Percentiles rank a stretch among this genome's conserved stretches.
phyloP scores from a whole-genome alignment of 30 jellyfish, hydroid and myxozoan genomes.

The Hydractinia echinata region DNA sequence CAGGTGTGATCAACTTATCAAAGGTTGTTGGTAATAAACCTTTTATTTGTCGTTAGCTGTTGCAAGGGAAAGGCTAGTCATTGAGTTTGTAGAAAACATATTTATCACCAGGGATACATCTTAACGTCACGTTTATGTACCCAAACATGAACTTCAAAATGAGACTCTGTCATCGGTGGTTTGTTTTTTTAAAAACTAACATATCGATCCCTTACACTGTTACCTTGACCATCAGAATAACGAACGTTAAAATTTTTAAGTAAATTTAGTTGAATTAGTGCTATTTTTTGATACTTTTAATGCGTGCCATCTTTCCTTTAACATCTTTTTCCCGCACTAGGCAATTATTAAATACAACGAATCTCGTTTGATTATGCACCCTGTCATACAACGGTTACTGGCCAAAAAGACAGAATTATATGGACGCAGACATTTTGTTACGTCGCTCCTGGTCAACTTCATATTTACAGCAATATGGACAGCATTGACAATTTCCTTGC shows the following conservation, averaged over 20 bases:
- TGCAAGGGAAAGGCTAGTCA: background rate
- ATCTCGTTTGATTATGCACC: conserved; percentile 92
- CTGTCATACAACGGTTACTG: conserved; percentile 84
- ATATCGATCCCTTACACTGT: too few species aligned
- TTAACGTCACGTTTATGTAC: too few species aligned
- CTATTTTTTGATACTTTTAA: background rate
- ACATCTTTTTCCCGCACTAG: conserved; percentile 15
- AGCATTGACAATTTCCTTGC: conserved; percentile 71
- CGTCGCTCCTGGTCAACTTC: conserved; percentile 65
- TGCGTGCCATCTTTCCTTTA: background rate
- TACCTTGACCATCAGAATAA: too few species aligned
- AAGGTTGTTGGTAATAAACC: background rate
- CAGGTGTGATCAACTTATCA: too few species aligned
- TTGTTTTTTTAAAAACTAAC: too few species aligned
- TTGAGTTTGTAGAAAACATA: background rate
- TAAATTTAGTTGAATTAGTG: too few species aligned
- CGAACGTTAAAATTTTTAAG: too few species aligned
- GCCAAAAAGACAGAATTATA: conserved; percentile 80
- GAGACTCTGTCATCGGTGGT: too few species aligned
- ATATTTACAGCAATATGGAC: conserved; percentile 88
- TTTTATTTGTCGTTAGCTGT: background rate
- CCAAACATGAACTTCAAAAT: too few species aligned
- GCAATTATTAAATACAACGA: conserved; percentile 82
- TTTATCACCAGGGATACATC: background rate
- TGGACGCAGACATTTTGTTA: conserved; percentile 85